phyloP scores from a whole-genome alignment of 2,113 vertebrate genomes.

The Chroicocephalus ridibundus region DNA sequence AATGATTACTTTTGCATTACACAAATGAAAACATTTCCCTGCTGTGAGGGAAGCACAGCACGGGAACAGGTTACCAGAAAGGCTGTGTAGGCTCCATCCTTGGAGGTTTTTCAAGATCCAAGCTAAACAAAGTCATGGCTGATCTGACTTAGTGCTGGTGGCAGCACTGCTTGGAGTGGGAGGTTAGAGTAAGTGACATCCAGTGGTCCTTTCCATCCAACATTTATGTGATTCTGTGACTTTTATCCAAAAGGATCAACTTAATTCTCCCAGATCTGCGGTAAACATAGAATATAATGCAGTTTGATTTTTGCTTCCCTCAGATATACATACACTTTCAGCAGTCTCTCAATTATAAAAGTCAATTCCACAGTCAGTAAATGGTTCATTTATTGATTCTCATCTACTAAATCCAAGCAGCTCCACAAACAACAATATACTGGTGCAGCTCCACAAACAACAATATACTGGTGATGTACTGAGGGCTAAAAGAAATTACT shows the following conservation, averaged over 20 bases:
- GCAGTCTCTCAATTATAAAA: conserved; percentile 12
- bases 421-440: neutral
- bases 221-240: neutral
- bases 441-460: neutral
- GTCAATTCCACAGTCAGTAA: conserved; percentile 28
- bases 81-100: neutral
- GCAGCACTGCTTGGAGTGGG: neutral
- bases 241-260: neutral
- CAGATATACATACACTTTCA: neutral
- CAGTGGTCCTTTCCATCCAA: neutral
- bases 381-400: conserved; percentile 34
- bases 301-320: conserved; percentile 5
- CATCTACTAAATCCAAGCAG: neutral
- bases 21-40: neutral
- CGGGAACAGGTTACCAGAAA: neutral
- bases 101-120: neutral
- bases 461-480: neutral
- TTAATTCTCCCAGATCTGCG: neutral
- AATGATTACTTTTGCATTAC: neutral
- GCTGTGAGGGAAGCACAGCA: neutral
- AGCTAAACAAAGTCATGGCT: neutral
- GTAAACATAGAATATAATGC: neutral
- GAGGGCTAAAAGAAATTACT: conserved; percentile 7
- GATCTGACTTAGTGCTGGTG: neutral
- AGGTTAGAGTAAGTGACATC: neutral